Base-by-base conservation (phyloP, 2,797 vertebrate genomes). In the Syngnathus rostellatus region DNA sequence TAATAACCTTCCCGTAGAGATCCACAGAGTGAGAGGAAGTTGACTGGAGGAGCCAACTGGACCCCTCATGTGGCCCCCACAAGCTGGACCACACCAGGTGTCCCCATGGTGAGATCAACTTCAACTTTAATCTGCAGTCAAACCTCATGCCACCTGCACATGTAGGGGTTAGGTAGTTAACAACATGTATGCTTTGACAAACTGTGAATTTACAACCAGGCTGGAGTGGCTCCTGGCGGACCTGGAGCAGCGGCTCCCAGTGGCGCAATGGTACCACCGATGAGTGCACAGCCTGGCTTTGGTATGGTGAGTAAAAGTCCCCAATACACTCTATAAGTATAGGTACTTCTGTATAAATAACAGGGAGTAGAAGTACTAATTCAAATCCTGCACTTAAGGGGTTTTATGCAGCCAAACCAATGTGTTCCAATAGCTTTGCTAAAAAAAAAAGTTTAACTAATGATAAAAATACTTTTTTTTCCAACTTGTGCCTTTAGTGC, bases 11-110 rank as follows among this genome's bases (percentile, higher is more conserved):
- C 14, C 21, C 38, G 8, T 51, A 98, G 97, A 84, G 95, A 99
- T 71, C 93, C 95, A 76, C 91, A 93, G 90, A 94, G 90, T 69
- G 97, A 99, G 87, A 99, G 92, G 69, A 99, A 95, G 77, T 85
- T 99, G 73, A 99, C 97, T 12, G 97, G 97, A 79, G 97, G 97
- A 19, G 94, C 95, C 11, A 98, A 98, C 85, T 99, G 97, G 97
- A 96, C 92, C 75, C 97, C 97, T 2, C 91, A 96, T 81, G 94
- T 99, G 43, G 94, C 95, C 46, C 94, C 95, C 12, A 93, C 94
- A 64, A 97, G 92, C 60, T 99, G 97, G 97, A 90, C 91, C 21
- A 87, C 93, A 61, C 85, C 93, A 31, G 90, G 92, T 55, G 83
- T 92, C 66, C 89, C 93, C 69, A 79, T 98, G 93, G 97, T 99